Evolutionary conservation across 2,797 vertebrate species (phyloP).

Genomic region (Thalassophryne amazonica): DNA sequence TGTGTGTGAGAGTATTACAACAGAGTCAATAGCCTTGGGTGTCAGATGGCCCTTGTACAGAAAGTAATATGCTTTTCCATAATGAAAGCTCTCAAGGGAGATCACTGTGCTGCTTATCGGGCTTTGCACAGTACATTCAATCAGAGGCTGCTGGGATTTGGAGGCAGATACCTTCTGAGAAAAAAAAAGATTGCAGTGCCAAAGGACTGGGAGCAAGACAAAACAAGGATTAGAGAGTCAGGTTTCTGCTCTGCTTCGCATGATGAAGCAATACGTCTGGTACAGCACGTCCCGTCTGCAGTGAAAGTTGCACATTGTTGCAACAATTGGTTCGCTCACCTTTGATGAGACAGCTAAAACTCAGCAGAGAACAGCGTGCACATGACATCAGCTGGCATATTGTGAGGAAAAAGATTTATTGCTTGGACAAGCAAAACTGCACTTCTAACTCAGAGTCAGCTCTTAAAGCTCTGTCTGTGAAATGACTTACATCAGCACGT

Average conservation of each 20-base stretch:
- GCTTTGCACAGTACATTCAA: conserved; percentile 73
- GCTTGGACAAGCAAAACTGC: conserved; percentile 7
- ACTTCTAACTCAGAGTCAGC: conserved; percentile 6
- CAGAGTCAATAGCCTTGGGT: conserved; percentile 40
- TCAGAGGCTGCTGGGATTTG: conserved; percentile 71
- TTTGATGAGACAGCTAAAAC: not conserved
- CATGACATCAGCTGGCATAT: not conserved
- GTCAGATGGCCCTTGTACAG: conserved; percentile 55
- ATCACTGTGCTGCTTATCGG: conserved; percentile 66
- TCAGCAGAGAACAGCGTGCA: not conserved
- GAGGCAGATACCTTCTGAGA: conserved; percentile 35
- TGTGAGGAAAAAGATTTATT: not conserved
- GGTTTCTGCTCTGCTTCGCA: not conserved
- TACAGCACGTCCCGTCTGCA: not conserved
- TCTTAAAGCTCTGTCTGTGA: conserved; percentile 1
- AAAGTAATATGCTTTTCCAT: conserved; percentile 75
- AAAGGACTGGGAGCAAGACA: conserved; percentile 19
- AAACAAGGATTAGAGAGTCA: conserved; percentile 29
- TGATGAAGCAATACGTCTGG: conserved; percentile 1
- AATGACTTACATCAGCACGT: conserved; percentile 21
- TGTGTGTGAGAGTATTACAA: conserved; percentile 24
- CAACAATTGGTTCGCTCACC: conserved; percentile 3
- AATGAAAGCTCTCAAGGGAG: conserved; percentile 76
- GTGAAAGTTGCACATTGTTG: not conserved
- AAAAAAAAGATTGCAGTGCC: conserved; percentile 46